Percentiles rank a stretch among this genome's conserved stretches.
These are phyloP conservation scores for Thereva nobilitata DNA, from an alignment of 2,888 invertebrate genomes.

Conservation along the genomic window DNA sequence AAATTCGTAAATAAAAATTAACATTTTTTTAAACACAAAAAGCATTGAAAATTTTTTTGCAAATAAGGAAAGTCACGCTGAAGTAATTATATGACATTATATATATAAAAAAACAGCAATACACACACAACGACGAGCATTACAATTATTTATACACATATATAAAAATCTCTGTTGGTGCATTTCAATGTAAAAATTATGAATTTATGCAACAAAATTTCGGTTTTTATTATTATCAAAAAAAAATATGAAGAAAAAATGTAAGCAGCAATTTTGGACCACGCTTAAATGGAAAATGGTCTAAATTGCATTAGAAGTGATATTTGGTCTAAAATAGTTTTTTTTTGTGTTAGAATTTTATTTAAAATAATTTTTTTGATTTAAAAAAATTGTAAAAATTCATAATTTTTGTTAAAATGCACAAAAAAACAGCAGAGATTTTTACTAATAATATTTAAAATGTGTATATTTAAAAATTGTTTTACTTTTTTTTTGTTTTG, in stretches of 20 bases:
- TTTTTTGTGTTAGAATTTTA: not conserved
- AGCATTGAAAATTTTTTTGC: too few relatives aligned
- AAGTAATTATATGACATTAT: not conserved
- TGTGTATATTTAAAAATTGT: conserved; percentile 37
- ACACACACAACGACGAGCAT: not conserved
- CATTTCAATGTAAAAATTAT: conserved; percentile 42
- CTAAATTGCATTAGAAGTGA: too few relatives aligned
- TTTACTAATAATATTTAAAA: conserved; percentile 39
- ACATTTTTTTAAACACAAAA: too few relatives aligned
- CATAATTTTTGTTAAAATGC: conserved; percentile 41
- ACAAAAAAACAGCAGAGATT: conserved; percentile 43
- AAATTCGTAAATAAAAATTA: too few relatives aligned
- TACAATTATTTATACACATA: conserved; percentile 23
- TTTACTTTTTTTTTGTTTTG: not conserved
- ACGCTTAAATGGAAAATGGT: too few relatives aligned
- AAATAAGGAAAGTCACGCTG: not conserved
- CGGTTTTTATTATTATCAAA: too few relatives aligned
- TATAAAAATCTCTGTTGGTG: conserved; percentile 44
- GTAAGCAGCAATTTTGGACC: too few relatives aligned
- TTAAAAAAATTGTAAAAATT: conserved; percentile 2
- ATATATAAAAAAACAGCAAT: not conserved
- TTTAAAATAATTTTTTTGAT: conserved; percentile 27
- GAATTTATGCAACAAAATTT: conserved; percentile 6
- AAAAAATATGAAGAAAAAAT: too few relatives aligned
- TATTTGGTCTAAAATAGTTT: too few relatives aligned